These are phyloP conservation scores for Bibio marci DNA, from an alignment of 2,888 invertebrate species.

Conservation along the genomic window DNA sequence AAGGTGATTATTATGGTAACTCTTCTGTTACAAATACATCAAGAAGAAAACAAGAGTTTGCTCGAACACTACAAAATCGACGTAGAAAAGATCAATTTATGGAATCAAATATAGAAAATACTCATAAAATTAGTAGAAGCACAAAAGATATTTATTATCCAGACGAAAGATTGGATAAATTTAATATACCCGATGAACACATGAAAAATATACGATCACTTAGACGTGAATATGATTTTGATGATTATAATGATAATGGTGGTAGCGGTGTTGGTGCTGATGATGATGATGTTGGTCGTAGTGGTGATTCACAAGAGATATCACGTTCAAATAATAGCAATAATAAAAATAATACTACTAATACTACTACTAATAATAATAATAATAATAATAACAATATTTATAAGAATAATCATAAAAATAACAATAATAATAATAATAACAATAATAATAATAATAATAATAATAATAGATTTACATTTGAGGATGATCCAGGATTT, in stretches of 20 bases:
- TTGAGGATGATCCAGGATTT: constrained; percentile 25
- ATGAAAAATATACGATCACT: constrained; percentile 5
- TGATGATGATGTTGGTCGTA: no score
- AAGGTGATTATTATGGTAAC: constrained; percentile 11
- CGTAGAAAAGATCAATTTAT: constrained; percentile 17
- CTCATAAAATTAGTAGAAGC: constrained; percentile 5
- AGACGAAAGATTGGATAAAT: constrained; percentile 9
- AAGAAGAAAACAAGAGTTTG: constrained; percentile 2
- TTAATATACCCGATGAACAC: constrained; percentile 12
- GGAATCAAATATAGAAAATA: constrained; percentile 1
- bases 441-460: no score
- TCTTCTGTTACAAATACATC: not conserved
- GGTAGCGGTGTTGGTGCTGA: no score
- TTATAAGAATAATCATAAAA: no score
- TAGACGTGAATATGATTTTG: constrained; percentile 16
- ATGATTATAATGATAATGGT: constrained; percentile 20
- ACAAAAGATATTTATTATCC: constrained; percentile 11
- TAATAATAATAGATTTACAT: constrained; percentile 7
- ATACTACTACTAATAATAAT: no score
- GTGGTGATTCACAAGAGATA: constrained; percentile 14
- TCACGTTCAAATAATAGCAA: constrained; percentile 23
- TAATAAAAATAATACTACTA: constrained; percentile 17
- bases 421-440: no score
- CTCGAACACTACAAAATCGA: constrained; percentile 12
- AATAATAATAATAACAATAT: no score